Evolutionary conservation across 2,888 invertebrate species (phyloP).

Genomic region (Trypoxylon attenuatum): DNA sequence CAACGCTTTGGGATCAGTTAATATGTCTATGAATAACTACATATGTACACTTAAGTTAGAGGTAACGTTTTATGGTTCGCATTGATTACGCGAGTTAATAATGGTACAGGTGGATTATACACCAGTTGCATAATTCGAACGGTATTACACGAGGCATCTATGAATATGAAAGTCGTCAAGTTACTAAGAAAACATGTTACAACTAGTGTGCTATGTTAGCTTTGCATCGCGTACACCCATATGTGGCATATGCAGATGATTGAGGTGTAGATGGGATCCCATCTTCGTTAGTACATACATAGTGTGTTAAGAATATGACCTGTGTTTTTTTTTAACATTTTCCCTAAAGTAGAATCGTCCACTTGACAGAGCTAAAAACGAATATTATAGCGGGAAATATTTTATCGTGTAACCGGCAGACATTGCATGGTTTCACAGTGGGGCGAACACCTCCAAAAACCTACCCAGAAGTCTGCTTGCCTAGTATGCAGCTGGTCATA

Average conservation of each 20-base stretch:
- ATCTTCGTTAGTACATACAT: no score
- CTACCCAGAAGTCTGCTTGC: constrained; percentile 70
- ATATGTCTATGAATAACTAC: no score
- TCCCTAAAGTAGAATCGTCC: no score
- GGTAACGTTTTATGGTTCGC: no score
- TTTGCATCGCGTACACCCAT: background rate
- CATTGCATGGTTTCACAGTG: constrained; percentile 68
- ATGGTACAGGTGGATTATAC: constrained; percentile 19
- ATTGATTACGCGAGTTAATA: background rate
- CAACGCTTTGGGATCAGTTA: no score
- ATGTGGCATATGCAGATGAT: background rate
- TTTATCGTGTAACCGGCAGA: no score
- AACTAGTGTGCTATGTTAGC: constrained; percentile 18
- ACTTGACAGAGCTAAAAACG: no score
- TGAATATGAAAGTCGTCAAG: constrained; percentile 69
- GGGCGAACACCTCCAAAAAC: constrained; percentile 44
- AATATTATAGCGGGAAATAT: no score
- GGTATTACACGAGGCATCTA: constrained; percentile 68
- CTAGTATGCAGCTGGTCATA: constrained; percentile 73
- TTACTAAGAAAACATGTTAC: constrained; percentile 67
- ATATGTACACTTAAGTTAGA: no score
- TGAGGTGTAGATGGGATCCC: no score
- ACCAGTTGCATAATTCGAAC: constrained; percentile 60
- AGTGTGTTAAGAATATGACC: no score
- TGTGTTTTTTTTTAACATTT: no score